Evolutionary conservation across 2,888 invertebrate genomes (phyloP), one percentile per base, ranked within the genome.

Genomic region (Amphiduros pacificus): DNA sequence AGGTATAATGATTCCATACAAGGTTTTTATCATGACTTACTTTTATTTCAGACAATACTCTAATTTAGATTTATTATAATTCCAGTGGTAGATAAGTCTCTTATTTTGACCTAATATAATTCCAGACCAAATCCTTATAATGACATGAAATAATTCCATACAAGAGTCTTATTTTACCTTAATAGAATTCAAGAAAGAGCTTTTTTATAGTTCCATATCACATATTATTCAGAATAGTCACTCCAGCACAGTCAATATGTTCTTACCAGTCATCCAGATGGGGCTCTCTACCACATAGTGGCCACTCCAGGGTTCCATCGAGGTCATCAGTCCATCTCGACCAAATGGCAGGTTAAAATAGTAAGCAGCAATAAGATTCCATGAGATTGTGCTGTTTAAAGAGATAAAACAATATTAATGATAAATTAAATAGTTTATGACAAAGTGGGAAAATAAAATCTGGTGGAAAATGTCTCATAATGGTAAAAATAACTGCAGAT

Each of bases 341-440:
- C 67, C 65, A 60, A 63, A 83, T 0, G 80, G 81, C 48, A 83
- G 70, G 27, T 67, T 66, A 22, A 71, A 61, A 62, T 82, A 83
- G 67, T 82, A 83, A 61, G 77, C 75, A 14, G 79, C 78, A 36
- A 83, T 77, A 62, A 82, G 68, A 65, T 82, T 82, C 83, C 83
- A 83, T 0, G 81, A 75, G 28, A 82, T 81, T 2, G 82, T 82
- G 60, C 82, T 82, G 65, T 17, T 36, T 36, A 36, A 11, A 11
- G 9, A 36, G 36, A 9, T 36, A 36, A 36, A 11, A 11, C 14
- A 11, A 14, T 14, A 36, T 36, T 9, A 9, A 11, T 9, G 36
- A 11, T 9, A 36, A 14, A 36, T 9, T 36, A 36, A 9, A 36
- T 36, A 36, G 9, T 11, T 36, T 11, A 9, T 36, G 36, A 36